phyloP scores from a whole-genome alignment of 2,888 invertebrate genomes.

The Drosophila anomalipes region DNA sequence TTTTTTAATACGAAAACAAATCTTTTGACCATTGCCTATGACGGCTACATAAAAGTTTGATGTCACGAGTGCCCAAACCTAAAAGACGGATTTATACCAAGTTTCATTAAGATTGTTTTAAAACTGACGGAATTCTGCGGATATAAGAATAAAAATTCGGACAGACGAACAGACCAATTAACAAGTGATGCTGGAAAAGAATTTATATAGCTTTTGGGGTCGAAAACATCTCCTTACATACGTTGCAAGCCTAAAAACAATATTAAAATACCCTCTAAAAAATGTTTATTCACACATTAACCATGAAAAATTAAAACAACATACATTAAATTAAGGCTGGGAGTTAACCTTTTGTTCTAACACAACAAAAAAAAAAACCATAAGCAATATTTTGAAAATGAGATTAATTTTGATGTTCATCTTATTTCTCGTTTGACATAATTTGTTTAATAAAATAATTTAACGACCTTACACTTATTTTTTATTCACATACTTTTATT shows the following conservation, averaged over 20 bases:
- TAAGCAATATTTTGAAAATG: not conserved
- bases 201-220: not conserved
- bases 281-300: not conserved
- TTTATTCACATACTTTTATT: not conserved
- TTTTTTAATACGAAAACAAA: not conserved
- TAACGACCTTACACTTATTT: not conserved
- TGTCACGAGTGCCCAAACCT: not conserved
- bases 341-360: not conserved
- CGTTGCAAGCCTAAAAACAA: not conserved
- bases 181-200: not conserved
- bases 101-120: not conserved
- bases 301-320: not conserved
- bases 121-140: not conserved
- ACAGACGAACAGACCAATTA: not conserved
- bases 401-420: not conserved
- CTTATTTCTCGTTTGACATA: not conserved
- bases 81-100: not conserved
- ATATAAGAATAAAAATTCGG: not conserved
- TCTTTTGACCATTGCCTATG: not conserved
- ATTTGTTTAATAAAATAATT: not conserved
- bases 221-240: not conserved
- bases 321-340: not conserved
- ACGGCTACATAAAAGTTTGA: not conserved
- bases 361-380: not conserved
- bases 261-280: not conserved